These are phyloP conservation scores for Papilio protenor DNA, from an alignment of 2,888 invertebrate species.

Conservation along the genomic window DNA sequence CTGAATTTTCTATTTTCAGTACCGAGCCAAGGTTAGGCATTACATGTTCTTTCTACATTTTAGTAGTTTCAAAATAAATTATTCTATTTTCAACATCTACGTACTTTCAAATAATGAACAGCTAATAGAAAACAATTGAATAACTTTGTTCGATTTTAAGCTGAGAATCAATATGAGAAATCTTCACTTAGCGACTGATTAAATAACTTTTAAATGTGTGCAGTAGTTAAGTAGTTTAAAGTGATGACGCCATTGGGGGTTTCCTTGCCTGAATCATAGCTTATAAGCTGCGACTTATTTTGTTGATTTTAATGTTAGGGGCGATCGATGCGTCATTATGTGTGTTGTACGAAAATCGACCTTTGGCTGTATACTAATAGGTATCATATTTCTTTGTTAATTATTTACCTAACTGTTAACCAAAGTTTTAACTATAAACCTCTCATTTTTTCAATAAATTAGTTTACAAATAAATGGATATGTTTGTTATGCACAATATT, in stretches of 20 bases:
- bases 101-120: conserved; percentile 4
- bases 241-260: conserved; percentile 71
- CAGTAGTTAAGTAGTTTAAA: neutral
- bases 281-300: conserved; percentile 17
- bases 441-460: neutral
- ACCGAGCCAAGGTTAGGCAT: conserved; percentile 19
- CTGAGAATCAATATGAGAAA: neutral
- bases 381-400: neutral
- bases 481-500: conserved; percentile 11
- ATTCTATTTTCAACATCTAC: conserved; percentile 12
- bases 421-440: neutral
- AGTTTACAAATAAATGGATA: neutral
- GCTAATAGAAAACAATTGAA: neutral
- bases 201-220: neutral
- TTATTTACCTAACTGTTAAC: neutral
- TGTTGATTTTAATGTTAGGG: conserved; percentile 19
- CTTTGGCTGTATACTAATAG: neutral
- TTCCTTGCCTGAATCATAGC: conserved; percentile 70
- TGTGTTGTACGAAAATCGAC: neutral
- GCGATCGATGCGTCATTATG: conserved; percentile 8
- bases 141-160: neutral
- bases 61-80: conserved; percentile 14
- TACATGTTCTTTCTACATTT: conserved; percentile 26
- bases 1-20: conserved; percentile 20
- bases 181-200: neutral